Percentiles rank a stretch among this genome's conserved stretches.
Conservation (phyloP, 2,888 invertebrate genomes). For the Callosobruchus maculatus region DNA sequence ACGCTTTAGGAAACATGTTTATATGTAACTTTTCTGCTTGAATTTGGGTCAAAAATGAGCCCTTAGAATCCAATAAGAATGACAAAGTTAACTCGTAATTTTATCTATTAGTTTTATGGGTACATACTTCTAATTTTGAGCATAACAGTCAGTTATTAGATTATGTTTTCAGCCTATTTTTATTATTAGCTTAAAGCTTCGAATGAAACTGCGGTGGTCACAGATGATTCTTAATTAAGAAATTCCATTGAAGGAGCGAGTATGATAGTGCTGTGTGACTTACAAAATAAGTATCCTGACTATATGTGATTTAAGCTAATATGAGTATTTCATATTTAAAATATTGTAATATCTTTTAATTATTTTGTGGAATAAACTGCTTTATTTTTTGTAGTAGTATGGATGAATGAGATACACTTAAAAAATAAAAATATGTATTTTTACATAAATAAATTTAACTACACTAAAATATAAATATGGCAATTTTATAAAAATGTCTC, state of each 20-base stretch:
- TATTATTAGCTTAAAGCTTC: not conserved
- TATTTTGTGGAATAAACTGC: not conserved
- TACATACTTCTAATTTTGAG: too few species aligned
- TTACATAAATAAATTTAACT: constrained; percentile 13
- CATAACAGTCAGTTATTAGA: too few species aligned
- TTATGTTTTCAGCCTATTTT: too few species aligned
- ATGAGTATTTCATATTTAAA: not conserved
- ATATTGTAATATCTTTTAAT: not conserved
- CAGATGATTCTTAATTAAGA: not conserved
- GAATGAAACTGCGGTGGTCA: not conserved
- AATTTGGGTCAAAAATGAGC: too few species aligned
- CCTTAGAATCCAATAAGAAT: too few species aligned
- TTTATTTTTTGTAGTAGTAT: not conserved
- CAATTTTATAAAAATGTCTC: constrained; percentile 16
- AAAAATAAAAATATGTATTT: not conserved
- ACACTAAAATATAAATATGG: constrained; percentile 28
- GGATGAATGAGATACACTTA: not conserved
- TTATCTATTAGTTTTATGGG: too few species aligned
- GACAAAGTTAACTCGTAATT: too few species aligned
- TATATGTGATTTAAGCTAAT: not conserved
- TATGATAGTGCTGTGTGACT: not conserved
- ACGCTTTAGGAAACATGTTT: too few species aligned
- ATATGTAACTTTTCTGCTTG: too few species aligned
- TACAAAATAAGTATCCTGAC: not conserved
- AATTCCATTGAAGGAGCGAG: not conserved